These are phyloP conservation scores for Eucidaris tribuloides DNA, from an alignment of 35 echinoderm and acorn worm species.

Conservation along the genomic window DNA sequence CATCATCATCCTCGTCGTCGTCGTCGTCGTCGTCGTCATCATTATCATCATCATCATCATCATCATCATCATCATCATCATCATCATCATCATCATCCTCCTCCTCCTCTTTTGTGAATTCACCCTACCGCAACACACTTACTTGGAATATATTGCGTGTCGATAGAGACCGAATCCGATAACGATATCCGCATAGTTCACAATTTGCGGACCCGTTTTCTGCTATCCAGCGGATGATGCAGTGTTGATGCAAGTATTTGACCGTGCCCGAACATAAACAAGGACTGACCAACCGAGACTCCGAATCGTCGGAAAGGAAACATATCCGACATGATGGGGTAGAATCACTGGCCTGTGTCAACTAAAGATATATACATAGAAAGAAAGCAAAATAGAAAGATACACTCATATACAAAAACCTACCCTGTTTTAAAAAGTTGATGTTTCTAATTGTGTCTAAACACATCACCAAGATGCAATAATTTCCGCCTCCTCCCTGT, in stretches of 20 bases:
- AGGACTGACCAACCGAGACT: slow-evolving; percentile 30
- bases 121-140: too few relatives aligned
- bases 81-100: slow-evolving; percentile 37
- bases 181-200: slow-evolving; percentile 71
- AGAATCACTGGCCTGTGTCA: too few relatives aligned
- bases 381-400: too few relatives aligned
- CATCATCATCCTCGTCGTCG: slow-evolving; percentile 7
- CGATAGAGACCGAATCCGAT: slow-evolving; percentile 24
- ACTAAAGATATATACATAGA: too few relatives aligned
- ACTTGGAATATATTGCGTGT: slow-evolving; percentile 32
- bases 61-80: slow-evolving; percentile 27
- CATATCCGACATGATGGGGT: background rate
- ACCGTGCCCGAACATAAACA: slow-evolving; percentile 62
- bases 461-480: too few relatives aligned
- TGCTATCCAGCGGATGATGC: slow-evolving; percentile 55
- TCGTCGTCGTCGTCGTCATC: slow-evolving; percentile 1
- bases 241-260: slow-evolving; percentile 58
- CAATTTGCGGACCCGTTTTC: slow-evolving; percentile 47
- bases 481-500: too few relatives aligned
- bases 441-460: too few relatives aligned
- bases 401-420: too few relatives aligned
- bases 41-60: slow-evolving; percentile 23
- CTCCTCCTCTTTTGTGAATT: background rate
- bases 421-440: too few relatives aligned
- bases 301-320: background rate